A percentile compares a stretch with the other conserved stretches of the same genome.
Conservation (phyloP, 2,113 vertebrate species). For the Montifringilla adamsi region DNA sequence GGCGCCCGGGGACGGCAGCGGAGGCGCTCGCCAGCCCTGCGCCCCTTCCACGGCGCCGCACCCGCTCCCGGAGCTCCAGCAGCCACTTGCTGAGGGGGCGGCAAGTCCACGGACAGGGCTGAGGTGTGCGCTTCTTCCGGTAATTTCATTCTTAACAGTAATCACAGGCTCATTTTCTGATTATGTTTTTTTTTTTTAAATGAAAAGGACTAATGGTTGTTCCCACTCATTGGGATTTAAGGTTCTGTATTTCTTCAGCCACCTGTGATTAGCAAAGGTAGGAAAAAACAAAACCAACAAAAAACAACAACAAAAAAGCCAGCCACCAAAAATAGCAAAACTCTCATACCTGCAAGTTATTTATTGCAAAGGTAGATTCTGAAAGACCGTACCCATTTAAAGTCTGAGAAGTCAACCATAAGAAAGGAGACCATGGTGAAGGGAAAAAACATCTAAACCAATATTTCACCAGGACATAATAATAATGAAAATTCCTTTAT, state of each 20-base stretch:
- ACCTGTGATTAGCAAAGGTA: background rate
- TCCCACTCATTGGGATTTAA: background rate
- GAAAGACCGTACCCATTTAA: background rate
- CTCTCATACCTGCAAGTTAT: background rate
- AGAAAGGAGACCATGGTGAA: background rate
- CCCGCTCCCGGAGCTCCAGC: accelerated
- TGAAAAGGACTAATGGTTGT: background rate
- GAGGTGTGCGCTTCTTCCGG: background rate
- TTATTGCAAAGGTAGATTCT: background rate
- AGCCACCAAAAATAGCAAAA: background rate
- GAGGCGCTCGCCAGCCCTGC: background rate
- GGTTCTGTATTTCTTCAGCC: background rate
- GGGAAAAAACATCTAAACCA: background rate
- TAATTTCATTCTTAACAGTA: background rate
- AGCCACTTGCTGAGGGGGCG: background rate
- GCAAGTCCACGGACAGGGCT: background rate
- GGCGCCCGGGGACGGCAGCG: background rate
- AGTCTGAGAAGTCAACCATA: background rate
- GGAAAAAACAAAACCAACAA: background rate
- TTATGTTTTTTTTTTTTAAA: background rate
- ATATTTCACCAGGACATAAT: background rate
- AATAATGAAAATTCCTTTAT: background rate
- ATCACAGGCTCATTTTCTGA: background rate
- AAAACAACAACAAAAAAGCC: background rate
- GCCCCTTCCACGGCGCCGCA: background rate